Evolutionary conservation across 2,888 invertebrate genomes (phyloP).

Genomic region (Arenicola marina): DNA sequence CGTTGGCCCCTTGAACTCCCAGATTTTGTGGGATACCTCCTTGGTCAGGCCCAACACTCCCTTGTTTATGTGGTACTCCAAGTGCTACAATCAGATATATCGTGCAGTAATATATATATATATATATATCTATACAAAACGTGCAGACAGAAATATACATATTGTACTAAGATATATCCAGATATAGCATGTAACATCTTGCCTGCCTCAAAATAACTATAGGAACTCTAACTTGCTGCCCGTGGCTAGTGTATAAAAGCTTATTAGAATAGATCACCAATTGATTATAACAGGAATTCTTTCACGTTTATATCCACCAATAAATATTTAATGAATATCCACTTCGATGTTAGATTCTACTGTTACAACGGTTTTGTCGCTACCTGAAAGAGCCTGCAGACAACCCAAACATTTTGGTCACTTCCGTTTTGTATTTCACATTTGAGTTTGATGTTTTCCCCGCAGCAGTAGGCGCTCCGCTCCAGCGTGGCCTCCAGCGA

Average conservation of each 20-base stretch:
- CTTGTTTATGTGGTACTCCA: constrained; percentile 77
- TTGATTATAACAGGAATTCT: too few species aligned
- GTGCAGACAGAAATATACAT: too few species aligned
- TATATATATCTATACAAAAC: too few species aligned
- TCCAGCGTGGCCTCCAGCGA: constrained; percentile 72
- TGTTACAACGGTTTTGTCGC: too few species aligned
- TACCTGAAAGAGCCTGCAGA: constrained; percentile 68
- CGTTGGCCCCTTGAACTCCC: constrained; percentile 73
- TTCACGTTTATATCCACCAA: too few species aligned
- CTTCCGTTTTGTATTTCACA: constrained; percentile 75
- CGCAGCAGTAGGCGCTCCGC: constrained; percentile 76
- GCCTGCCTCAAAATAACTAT: too few species aligned
- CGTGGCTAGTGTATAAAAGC: not conserved
- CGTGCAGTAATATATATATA: too few species aligned
- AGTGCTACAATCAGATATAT: constrained; percentile 65
- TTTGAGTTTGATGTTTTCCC: constrained; percentile 72
- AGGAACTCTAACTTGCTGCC: too few species aligned
- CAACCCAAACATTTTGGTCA: constrained; percentile 67
- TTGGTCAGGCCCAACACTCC: constrained; percentile 76
- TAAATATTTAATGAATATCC: too few species aligned
- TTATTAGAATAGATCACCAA: not conserved
- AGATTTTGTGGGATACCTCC: constrained; percentile 71
- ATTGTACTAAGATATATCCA: too few species aligned
- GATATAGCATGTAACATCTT: too few species aligned
- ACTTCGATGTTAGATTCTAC: too few species aligned